These are phyloP conservation scores for Ips nitidus DNA, from an alignment of 1,140 invertebrate species.

Conservation along the genomic window DNA sequence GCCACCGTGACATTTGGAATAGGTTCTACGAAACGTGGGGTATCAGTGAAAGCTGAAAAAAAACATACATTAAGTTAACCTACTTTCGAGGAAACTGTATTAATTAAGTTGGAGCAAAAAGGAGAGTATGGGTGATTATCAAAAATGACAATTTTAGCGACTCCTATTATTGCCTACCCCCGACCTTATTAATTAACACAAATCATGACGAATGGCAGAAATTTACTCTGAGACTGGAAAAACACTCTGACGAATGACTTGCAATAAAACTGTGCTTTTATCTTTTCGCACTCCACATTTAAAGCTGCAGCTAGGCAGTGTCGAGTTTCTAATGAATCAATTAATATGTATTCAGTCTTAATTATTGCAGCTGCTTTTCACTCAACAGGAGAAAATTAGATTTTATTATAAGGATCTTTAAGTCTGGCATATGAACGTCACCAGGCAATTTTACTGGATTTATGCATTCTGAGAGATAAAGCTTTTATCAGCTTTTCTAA, in stretches of 20 bases:
- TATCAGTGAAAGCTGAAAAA: conserved; percentile 76
- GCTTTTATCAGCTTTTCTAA: too few species aligned
- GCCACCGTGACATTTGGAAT: conserved; percentile 88
- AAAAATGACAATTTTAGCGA: background rate
- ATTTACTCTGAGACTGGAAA: conserved; percentile 28
- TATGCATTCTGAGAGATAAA: too few species aligned
- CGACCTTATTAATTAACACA: conserved; percentile 35
- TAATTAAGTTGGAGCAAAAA: too few species aligned
- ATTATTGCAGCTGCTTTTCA: conserved; percentile 28
- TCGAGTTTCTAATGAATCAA: conserved; percentile 33
- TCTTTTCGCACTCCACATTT: conserved; percentile 27
- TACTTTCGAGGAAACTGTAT: background rate
- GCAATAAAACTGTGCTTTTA: conserved; percentile 34
- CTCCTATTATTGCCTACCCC: conserved; percentile 24
- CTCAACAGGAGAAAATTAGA: conserved; percentile 15
- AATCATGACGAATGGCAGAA: conserved; percentile 35
- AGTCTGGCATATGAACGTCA: background rate
- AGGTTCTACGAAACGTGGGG: conserved; percentile 81
- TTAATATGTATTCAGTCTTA: conserved; percentile 36
- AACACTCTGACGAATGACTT: conserved; percentile 26
- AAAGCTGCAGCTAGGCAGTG: conserved; percentile 18
- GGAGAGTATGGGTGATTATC: conserved; percentile 2
- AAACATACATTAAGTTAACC: conserved; percentile 38
- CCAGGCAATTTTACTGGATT: too few species aligned
- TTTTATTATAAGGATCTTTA: conserved; percentile 13